Evolutionary conservation across 2,113 vertebrate species (phyloP).

Genomic region (Lasiurus cinereus): DNA sequence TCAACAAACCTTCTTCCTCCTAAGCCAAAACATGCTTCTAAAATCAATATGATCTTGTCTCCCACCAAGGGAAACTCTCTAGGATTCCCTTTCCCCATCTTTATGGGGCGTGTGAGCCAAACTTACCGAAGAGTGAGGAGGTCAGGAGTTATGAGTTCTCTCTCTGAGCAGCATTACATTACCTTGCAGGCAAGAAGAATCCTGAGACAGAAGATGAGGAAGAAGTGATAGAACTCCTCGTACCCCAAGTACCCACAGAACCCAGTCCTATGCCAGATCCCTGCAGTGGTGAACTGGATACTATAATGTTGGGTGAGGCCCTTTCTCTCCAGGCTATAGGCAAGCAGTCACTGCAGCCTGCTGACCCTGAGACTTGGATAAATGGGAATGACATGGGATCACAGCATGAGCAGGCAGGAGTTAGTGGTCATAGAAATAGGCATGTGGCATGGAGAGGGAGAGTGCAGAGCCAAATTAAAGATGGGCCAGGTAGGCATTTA

Average conservation of each 20-base stretch:
- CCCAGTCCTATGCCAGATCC: slow-evolving; percentile 87
- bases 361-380: neutral
- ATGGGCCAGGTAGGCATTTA: neutral
- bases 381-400: neutral
- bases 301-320: slow-evolving; percentile 91
- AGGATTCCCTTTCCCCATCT: neutral
- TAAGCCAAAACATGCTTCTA: neutral
- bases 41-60: neutral
- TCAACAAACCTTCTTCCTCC: neutral
- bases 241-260: slow-evolving; percentile 59
- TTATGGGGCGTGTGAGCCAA: neutral
- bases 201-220: slow-evolving; percentile 53
- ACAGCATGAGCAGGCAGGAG: neutral
- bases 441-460: neutral
- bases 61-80: neutral
- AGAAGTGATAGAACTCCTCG: neutral
- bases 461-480: slow-evolving; percentile 38
- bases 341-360: neutral
- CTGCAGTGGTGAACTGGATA: slow-evolving; percentile 91
- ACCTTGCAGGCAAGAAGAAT: slow-evolving; percentile 74
- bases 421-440: neutral
- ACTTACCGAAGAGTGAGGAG: neutral
- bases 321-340: neutral
- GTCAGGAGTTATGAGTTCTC: neutral
- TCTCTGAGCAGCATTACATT: neutral